Percentiles rank a stretch among this genome's conserved stretches.
These are phyloP conservation scores for Melopsittacus undulatus DNA, from an alignment of 2,797 vertebrate species.

Conservation along the genomic window DNA sequence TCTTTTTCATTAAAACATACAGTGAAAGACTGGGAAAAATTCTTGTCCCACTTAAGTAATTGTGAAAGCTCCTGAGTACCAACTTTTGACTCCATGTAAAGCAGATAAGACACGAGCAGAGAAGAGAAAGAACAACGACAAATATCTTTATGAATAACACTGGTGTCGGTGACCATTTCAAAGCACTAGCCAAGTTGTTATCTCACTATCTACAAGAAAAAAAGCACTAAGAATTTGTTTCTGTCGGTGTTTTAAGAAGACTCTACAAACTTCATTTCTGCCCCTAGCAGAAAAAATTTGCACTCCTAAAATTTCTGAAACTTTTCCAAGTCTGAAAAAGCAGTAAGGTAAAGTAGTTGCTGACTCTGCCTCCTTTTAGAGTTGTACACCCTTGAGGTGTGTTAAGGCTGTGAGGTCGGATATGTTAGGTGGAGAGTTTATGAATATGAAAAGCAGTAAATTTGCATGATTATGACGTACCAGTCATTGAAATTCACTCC, in stretches of 20 bases:
- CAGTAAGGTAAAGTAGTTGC: slow-evolving; percentile 22
- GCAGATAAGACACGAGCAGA: background rate
- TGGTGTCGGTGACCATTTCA: background rate
- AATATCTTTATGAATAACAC: background rate
- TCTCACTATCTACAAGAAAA: background rate
- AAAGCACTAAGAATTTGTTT: background rate
- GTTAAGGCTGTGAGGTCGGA: slow-evolving; percentile 33
- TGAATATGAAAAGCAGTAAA: slow-evolving; percentile 59
- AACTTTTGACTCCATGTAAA: background rate
- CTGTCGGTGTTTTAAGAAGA: background rate
- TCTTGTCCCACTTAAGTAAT: background rate
- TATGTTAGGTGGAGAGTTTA: slow-evolving; percentile 55
- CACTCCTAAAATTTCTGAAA: slow-evolving; percentile 49
- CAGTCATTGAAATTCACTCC: slow-evolving; percentile 53
- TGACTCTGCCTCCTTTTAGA: slow-evolving; percentile 51
- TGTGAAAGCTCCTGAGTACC: background rate
- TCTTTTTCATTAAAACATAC: background rate
- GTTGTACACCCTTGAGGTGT: slow-evolving; percentile 37
- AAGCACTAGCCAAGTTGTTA: background rate
- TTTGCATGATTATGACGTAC: slow-evolving; percentile 51
- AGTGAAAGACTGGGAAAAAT: background rate
- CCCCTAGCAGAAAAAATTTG: slow-evolving; percentile 55
- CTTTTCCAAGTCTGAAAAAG: slow-evolving; percentile 16
- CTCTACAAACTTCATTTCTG: slow-evolving; percentile 29
- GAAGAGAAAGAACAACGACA: background rate